These are phyloP conservation scores for Calyptommatus sinebrachiatus DNA, from an alignment of 2,113 vertebrate genomes.

Conservation along the genomic window DNA sequence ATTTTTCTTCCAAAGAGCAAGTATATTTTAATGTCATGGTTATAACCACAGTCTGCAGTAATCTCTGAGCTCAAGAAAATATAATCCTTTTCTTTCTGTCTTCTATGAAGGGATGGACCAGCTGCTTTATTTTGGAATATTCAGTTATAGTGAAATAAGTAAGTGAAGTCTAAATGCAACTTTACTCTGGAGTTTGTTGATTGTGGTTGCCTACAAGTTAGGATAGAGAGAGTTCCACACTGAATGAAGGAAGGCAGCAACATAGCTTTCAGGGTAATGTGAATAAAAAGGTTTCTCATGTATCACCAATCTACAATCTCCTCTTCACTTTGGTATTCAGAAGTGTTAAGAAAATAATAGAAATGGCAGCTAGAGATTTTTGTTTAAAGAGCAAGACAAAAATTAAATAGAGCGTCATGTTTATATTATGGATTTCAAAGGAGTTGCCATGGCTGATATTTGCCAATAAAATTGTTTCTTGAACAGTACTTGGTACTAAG, in stretches of 20 bases:
- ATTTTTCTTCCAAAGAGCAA: too few relatives aligned
- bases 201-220: not conserved
- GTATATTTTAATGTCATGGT: too few relatives aligned
- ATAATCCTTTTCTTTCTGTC: too few relatives aligned
- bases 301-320: not conserved
- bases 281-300: not conserved
- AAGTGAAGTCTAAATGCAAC: too few relatives aligned
- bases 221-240: not conserved
- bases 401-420: not conserved
- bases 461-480: too few relatives aligned
- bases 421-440: not conserved
- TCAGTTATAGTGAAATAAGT: too few relatives aligned
- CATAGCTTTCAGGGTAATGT: not conserved
- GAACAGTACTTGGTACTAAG: too few relatives aligned
- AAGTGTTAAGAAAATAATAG: not conserved
- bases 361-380: not conserved
- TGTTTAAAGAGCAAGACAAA: not conserved
- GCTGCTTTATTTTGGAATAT: too few relatives aligned
- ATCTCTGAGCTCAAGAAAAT: too few relatives aligned
- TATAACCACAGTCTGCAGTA: too few relatives aligned
- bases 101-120: too few relatives aligned
- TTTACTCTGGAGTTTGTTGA: too few relatives aligned
- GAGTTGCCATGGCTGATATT: not conserved
- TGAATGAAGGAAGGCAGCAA: not conserved
- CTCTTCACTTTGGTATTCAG: not conserved